These are phyloP conservation scores for Anas acuta DNA, from an alignment of 2,797 vertebrate genomes.

Conservation along the genomic window DNA sequence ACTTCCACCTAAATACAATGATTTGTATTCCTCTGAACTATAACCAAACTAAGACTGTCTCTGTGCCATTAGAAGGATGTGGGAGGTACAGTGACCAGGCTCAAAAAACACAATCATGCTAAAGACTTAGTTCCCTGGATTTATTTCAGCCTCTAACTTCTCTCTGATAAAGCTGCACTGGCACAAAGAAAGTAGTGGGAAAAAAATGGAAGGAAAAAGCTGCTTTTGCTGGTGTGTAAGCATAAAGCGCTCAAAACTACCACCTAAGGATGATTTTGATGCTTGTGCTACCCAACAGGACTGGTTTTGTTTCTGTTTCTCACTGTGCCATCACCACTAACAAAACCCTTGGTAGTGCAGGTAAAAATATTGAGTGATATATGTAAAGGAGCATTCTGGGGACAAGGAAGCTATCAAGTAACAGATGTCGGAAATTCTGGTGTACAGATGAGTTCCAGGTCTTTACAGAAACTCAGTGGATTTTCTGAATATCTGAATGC, in stretches of 20 bases:
- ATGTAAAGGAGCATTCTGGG: background rate
- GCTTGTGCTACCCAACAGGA: background rate
- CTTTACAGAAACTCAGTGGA: background rate
- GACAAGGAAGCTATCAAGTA: background rate
- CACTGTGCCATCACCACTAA: background rate
- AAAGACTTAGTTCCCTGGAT: background rate
- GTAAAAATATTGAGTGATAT: background rate
- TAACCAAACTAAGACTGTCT: background rate
- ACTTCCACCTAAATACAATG: background rate
- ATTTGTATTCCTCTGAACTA: background rate
- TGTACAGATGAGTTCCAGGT: background rate
- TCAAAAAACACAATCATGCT: background rate
- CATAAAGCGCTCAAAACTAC: background rate
- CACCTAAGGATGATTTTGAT: background rate
- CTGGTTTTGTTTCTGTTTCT: background rate
- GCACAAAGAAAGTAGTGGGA: background rate
- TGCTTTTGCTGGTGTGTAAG: background rate
- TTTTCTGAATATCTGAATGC: background rate
- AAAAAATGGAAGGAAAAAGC: background rate
- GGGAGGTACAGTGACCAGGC: background rate
- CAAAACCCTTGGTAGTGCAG: background rate
- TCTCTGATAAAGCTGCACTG: background rate
- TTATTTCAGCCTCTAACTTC: background rate
- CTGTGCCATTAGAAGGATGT: background rate
- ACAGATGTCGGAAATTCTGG: background rate